Percentiles rank a stretch among this genome's conserved stretches.
These are phyloP conservation scores for Sussaba pulchella DNA, from an alignment of 2,888 invertebrate species.

Conservation along the genomic window DNA sequence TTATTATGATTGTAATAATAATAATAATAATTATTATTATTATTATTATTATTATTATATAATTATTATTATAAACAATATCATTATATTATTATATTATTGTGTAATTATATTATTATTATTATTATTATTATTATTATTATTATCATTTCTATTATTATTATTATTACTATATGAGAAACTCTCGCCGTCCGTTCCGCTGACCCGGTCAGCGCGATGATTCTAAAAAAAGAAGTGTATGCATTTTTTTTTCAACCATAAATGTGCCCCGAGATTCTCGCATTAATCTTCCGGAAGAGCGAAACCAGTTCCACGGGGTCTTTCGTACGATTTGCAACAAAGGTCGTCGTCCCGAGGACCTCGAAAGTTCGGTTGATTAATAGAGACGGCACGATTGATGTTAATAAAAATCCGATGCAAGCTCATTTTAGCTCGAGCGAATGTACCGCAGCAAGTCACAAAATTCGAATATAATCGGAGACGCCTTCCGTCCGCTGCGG, in stretches of 20 bases:
- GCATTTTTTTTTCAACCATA: background rate
- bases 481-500: conserved; percentile 9
- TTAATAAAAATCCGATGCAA: conserved; percentile 1
- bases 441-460: background rate
- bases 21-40: too few relatives aligned
- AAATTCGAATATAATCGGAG: background rate
- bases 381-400: conserved; percentile 10
- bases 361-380: conserved; percentile 38
- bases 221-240: too few relatives aligned
- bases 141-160: too few relatives aligned
- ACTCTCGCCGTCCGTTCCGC: background rate
- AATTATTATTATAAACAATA: too few relatives aligned
- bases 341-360: conserved; percentile 26
- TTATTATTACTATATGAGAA: background rate
- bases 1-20: too few relatives aligned
- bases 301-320: conserved; percentile 26
- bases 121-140: too few relatives aligned
- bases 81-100: too few relatives aligned
- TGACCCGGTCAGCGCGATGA: background rate
- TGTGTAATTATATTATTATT: too few relatives aligned
- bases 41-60: too few relatives aligned
- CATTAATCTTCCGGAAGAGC: conserved; percentile 1
- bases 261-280: background rate
- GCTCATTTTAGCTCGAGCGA: background rate
- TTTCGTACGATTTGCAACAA: background rate